Evolutionary conservation across 2,797 vertebrate genomes (phyloP).

Genomic region (Lindbergichthys nudifrons): DNA sequence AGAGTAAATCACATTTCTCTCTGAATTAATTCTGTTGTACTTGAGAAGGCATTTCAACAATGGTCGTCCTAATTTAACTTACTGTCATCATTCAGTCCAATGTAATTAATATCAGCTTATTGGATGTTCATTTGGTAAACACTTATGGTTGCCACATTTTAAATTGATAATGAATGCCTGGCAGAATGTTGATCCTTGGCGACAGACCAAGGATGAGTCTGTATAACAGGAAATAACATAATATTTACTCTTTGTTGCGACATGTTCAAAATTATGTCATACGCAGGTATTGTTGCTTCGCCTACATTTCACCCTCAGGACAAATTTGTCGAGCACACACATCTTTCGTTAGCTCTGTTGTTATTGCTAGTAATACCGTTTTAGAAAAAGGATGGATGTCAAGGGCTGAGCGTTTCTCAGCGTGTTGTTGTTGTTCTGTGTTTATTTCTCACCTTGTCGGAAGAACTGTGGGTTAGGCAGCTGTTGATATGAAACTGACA

Average conservation of each 20-base stretch:
- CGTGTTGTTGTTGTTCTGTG: not conserved
- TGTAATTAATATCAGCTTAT: not conserved
- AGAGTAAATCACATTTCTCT: not conserved
- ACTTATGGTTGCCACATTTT: too few species aligned
- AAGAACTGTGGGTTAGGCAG: slow-evolving; percentile 20
- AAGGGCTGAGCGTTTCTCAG: not conserved
- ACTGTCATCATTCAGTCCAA: not conserved
- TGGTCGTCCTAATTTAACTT: not conserved
- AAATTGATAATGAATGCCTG: too few species aligned
- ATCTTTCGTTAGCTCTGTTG: not conserved
- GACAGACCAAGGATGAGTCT: too few species aligned
- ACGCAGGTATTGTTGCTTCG: not conserved
- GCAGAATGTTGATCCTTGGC: too few species aligned
- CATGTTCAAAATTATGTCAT: slow-evolving; percentile 7
- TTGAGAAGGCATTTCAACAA: not conserved
- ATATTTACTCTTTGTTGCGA: not conserved
- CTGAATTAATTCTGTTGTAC: not conserved
- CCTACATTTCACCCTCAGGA: not conserved
- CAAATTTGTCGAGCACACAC: not conserved
- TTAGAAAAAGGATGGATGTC: not conserved
- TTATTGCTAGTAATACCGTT: not conserved
- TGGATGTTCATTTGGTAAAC: not conserved
- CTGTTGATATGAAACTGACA: slow-evolving; percentile 49
- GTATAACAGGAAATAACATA: not conserved
- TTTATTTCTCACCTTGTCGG: slow-evolving; percentile 11